Evolutionary conservation across 1,140 invertebrate species (phyloP).

Genomic region (Megalopta genalis): DNA sequence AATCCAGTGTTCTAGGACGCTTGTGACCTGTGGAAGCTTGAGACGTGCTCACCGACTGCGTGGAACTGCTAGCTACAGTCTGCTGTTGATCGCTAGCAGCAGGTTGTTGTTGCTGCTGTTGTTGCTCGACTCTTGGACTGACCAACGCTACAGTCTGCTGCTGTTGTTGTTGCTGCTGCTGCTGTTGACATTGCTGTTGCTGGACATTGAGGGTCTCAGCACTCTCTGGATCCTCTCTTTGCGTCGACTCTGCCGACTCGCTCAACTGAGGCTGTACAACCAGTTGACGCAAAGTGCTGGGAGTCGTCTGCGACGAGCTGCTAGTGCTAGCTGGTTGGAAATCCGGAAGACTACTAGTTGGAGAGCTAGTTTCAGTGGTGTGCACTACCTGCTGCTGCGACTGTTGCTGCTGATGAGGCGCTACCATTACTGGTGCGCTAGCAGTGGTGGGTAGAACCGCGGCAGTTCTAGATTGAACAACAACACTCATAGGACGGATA

Average conservation of each 20-base stretch:
- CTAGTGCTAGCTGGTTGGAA: conserved; percentile 78
- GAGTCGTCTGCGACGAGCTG: conserved; percentile 69
- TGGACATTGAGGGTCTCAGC: conserved; percentile 69
- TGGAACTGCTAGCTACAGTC: conserved; percentile 81
- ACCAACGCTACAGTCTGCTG: conserved; percentile 87
- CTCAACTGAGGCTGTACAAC: conserved; percentile 76
- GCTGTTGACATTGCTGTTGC: conserved; percentile 68
- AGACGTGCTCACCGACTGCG: conserved; percentile 82
- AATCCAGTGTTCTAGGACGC: conserved; percentile 81
- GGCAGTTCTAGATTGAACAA: conserved; percentile 85
- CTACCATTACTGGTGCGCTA: conserved; percentile 82
- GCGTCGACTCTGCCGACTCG: conserved; percentile 77
- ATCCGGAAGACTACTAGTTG: conserved; percentile 80
- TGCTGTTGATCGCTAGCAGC: conserved; percentile 80
- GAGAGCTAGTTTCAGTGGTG: conserved; percentile 80
- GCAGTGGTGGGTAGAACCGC: conserved; percentile 89
- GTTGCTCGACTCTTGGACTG: conserved; percentile 85
- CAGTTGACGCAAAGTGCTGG: conserved; percentile 70
- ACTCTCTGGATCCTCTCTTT: conserved; percentile 79
- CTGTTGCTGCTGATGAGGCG: conserved; percentile 81
- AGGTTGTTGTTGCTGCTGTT: conserved; percentile 77
- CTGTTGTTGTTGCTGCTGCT: conserved; percentile 75
- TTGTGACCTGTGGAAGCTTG: conserved; percentile 81
- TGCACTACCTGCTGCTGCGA: conserved; percentile 77
- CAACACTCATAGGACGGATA: conserved; percentile 94